Conservation (phyloP, 1,140 invertebrate species). For the Palaemon carinicauda region DNA sequence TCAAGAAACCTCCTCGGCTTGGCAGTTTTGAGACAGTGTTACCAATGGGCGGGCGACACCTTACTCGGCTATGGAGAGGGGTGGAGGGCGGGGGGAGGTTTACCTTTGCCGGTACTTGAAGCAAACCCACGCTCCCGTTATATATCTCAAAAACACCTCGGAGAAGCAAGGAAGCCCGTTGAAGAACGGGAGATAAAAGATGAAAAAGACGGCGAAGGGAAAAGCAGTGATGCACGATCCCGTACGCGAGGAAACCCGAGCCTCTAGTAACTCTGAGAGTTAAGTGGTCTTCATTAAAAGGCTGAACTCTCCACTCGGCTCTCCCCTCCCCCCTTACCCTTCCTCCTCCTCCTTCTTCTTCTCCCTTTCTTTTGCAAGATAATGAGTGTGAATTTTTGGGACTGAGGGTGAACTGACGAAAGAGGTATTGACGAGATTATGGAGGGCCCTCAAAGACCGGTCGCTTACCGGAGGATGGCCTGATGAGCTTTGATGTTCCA, state of each 20-base stretch:
- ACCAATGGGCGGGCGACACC: no score
- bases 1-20: background rate
- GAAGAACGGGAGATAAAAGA: background rate
- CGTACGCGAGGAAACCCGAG: no score
- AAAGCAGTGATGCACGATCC: no score
- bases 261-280: no score
- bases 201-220: background rate
- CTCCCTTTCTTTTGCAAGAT: slow-evolving; percentile 24
- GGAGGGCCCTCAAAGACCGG: background rate
- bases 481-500: slow-evolving; percentile 20
- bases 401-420: slow-evolving; percentile 4
- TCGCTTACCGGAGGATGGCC: background rate
- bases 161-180: background rate
- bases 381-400: slow-evolving; percentile 29
- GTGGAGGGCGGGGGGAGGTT: no score
- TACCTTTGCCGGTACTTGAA: no score
- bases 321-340: background rate
- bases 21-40: no score
- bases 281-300: no score
- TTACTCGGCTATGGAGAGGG: no score
- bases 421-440: slow-evolving; percentile 16
- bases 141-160: no score
- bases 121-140: no score
- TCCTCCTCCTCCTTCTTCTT: background rate
- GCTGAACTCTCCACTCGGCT: background rate